Percentiles rank a stretch among this genome's conserved stretches.
phyloP scores from a whole-genome alignment of 2,797 vertebrate species.

The Podarcis lilfordi region DNA sequence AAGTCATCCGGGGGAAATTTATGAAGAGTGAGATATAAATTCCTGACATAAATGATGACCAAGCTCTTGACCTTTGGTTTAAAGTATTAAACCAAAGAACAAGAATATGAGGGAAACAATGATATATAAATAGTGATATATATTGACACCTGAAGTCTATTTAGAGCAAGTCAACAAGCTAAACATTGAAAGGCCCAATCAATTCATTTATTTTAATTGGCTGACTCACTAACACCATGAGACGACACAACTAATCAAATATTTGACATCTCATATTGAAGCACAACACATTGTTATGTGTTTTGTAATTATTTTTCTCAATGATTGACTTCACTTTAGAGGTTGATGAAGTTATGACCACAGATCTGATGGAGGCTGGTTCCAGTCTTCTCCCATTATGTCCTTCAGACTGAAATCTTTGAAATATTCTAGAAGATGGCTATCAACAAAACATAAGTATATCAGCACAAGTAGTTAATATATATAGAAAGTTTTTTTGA shows the following conservation, averaged over 20 bases:
- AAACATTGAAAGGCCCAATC: not conserved
- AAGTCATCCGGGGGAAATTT: not conserved
- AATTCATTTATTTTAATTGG: not conserved
- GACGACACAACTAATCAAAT: not conserved
- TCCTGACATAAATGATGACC: not conserved
- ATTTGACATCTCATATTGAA: not conserved
- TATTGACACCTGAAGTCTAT: not conserved
- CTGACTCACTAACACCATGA: not conserved
- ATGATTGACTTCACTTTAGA: constrained; percentile 18
- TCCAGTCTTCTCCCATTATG: constrained; percentile 82
- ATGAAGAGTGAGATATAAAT: not conserved
- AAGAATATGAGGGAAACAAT: not conserved
- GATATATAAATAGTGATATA: not conserved
- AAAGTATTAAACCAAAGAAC: not conserved
- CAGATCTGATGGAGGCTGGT: constrained; percentile 78
- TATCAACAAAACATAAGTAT: constrained; percentile 44
- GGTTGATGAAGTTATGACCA: constrained; percentile 60
- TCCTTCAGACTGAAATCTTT: constrained; percentile 79
- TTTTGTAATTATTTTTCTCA: not conserved
- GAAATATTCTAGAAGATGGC: constrained; percentile 81
- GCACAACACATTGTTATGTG: not conserved
- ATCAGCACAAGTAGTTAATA: constrained; percentile 23
- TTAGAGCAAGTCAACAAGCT: not conserved
- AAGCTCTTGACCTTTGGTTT: not conserved
- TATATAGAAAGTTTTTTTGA: no score